Base-by-base conservation (phyloP, 2,888 invertebrate species). In the Andrena haemorrhoa region DNA sequence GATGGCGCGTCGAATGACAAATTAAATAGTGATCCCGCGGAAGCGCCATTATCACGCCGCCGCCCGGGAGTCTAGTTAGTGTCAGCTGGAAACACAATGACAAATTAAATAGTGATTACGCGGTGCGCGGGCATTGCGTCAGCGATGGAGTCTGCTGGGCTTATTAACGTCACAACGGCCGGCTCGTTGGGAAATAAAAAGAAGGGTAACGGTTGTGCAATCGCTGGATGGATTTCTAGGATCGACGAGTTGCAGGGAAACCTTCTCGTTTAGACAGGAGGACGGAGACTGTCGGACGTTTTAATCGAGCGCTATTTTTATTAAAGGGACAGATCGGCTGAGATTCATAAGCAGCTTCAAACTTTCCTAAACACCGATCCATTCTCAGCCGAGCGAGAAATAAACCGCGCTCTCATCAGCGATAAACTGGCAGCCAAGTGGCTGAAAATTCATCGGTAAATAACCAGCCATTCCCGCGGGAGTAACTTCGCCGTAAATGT, bases 81-180 rank as follows among this genome's bases (percentile, higher is more conserved):
- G 79, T 79, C 81, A 70, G 51, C 26, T 41, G 51, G 69, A 73
- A 79, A 81, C 69, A 69, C 73, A 73, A 73, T 73, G 80, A 78
- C 69, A 73, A 80, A 80, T 78, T 78, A 78, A 78, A 80, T 80
- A 69, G 73, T 41, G 56, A 81, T 80, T 69, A 16, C 60, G 72
- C 10, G 58, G 41, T 1, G 41, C 58, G 51, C 29, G 63, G 63
- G 68, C 53, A 31, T 51, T 53, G 53, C 72, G 58, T 75, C 47
- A 64, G 12, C 8, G 61, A 5, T 20, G 10, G 2, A 26, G 35
- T 71, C 12, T 10, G 12, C 31, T 3, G 23, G 60, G 51, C 51
- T 68, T 53, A 66, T 78, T 77, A 74, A 47, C 66, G 47, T 20
- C n/a, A 5, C 41, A 10, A n/a, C 41, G 10, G 35, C 31, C 29